Evolutionary conservation across 2,113 vertebrate genomes (phyloP).

Genomic region (Shinisaurus crocodilurus): DNA sequence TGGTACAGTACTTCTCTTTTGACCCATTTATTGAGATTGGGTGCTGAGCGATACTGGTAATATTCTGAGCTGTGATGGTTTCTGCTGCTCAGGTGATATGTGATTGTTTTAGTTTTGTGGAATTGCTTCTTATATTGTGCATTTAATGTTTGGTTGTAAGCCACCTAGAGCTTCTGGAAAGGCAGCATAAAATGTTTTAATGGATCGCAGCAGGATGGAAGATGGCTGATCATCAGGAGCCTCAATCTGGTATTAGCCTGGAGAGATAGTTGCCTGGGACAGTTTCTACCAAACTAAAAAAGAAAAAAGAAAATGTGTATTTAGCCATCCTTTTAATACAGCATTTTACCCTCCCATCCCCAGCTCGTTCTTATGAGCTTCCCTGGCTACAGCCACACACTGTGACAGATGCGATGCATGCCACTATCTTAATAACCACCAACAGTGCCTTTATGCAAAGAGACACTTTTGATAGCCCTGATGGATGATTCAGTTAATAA

Average conservation of each 20-base stretch:
- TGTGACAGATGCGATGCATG: not conserved
- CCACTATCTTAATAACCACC: not conserved
- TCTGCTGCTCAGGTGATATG: not conserved
- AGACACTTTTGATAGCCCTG: not conserved
- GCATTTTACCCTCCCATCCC: not conserved
- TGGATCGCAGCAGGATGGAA: not conserved
- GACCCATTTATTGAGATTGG: not conserved
- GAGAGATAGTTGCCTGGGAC: not conserved
- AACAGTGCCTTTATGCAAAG: not conserved
- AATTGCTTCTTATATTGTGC: not conserved
- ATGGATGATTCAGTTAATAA: not conserved
- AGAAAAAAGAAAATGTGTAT: not conserved
- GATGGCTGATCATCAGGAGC: not conserved
- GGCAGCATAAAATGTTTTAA: not conserved
- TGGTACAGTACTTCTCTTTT: not conserved
- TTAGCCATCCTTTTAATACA: not conserved
- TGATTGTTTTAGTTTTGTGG: not conserved
- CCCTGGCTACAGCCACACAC: not conserved
- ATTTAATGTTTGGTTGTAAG: not conserved
- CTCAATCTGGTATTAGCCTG: not conserved
- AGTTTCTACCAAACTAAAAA: not conserved
- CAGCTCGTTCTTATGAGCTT: not conserved
- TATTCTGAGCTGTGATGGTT: not conserved
- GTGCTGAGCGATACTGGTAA: not conserved
- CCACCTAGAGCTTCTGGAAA: not conserved